Conservation (phyloP, 2,113 vertebrate species). For the Ciconia boyciana region DNA sequence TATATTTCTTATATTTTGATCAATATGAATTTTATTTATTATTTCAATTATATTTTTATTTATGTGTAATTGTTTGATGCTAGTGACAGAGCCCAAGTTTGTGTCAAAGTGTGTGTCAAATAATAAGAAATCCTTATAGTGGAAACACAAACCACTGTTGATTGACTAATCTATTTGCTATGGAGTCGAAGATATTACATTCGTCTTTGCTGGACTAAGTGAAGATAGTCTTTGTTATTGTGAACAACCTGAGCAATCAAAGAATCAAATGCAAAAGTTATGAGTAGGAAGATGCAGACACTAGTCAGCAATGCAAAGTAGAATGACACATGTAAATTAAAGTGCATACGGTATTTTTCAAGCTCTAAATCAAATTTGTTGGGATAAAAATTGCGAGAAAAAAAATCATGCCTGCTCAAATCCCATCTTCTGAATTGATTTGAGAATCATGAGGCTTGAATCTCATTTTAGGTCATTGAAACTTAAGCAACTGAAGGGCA, state of each 20-base stretch:
- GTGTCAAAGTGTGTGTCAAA: neutral
- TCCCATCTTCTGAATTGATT: neutral
- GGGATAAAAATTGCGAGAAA: neutral
- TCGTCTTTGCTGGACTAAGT: neutral
- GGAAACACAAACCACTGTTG: neutral
- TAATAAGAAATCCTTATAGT: neutral
- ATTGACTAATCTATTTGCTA: neutral
- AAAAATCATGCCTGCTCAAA: neutral
- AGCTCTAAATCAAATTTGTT: neutral
- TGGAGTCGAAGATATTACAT: neutral
- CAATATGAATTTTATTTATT: neutral
- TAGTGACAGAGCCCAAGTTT: neutral
- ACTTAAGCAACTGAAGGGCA: neutral
- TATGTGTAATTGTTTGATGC: neutral
- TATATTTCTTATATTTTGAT: neutral
- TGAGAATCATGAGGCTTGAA: neutral
- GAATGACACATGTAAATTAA: conserved; percentile 30
- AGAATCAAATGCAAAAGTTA: neutral
- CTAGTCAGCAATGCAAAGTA: neutral
- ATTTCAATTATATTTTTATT: neutral
- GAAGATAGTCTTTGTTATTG: neutral
- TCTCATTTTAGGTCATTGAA: neutral
- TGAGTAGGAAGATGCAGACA: neutral
- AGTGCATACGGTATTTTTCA: neutral
- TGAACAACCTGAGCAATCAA: neutral